Conservation (phyloP, 1,140 invertebrate species). For the Leguminivora glycinivorella region DNA sequence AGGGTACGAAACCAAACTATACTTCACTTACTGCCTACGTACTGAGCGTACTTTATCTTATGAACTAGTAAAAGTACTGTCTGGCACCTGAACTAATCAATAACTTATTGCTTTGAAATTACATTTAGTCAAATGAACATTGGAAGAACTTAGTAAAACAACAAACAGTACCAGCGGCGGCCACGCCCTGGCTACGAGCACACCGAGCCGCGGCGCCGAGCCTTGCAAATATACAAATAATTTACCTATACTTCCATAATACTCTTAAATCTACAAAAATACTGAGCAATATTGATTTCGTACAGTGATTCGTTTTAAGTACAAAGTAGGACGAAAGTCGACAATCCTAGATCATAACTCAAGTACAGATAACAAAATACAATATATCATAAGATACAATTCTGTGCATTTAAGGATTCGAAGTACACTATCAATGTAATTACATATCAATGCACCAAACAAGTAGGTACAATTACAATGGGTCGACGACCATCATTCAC, state of each 20-base stretch:
- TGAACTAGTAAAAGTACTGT: slow-evolving; percentile 47
- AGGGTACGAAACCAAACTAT: slow-evolving; percentile 32
- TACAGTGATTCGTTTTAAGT: slow-evolving; percentile 61
- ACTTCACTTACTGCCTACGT: slow-evolving; percentile 30
- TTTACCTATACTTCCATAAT: slow-evolving; percentile 61
- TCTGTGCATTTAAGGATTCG: slow-evolving; percentile 59
- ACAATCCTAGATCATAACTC: slow-evolving; percentile 57
- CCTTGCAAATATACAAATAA: slow-evolving; percentile 60
- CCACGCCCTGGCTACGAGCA: neutral
- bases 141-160: slow-evolving; percentile 61
- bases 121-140: slow-evolving; percentile 43
- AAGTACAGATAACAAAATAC: slow-evolving; percentile 60
- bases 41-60: slow-evolving; percentile 46
- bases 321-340: slow-evolving; percentile 52
- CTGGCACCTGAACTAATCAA: slow-evolving; percentile 50
- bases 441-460: slow-evolving; percentile 50
- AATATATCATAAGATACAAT: slow-evolving; percentile 49
- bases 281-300: slow-evolving; percentile 74
- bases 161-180: slow-evolving; percentile 17
- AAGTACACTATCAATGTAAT: slow-evolving; percentile 46
- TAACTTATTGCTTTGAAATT: slow-evolving; percentile 47
- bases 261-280: slow-evolving; percentile 75
- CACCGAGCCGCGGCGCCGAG: slow-evolving; percentile 29
- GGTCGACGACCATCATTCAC: slow-evolving; percentile 38
- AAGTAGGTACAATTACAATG: slow-evolving; percentile 43